Conservation (phyloP, 2,888 invertebrate species). For the Eupithecia centaureata region DNA sequence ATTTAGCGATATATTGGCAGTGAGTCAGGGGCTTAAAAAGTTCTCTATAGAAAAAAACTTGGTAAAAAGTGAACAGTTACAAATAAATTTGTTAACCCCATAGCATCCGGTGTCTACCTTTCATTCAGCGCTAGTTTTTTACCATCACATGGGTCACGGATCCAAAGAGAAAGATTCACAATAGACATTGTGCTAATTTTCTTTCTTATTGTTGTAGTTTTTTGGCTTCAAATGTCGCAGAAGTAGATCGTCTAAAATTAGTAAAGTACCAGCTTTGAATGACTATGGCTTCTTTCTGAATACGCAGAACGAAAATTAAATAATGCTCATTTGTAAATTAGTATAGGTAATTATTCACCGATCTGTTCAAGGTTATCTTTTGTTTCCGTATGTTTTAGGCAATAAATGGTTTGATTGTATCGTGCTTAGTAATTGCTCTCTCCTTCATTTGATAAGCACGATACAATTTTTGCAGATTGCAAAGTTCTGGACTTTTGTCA, state of each 20-base stretch:
- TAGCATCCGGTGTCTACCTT: constrained; percentile 47
- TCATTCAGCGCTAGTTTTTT: constrained; percentile 59
- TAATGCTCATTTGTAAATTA: not conserved
- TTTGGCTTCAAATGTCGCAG: constrained; percentile 19
- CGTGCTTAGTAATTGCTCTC: too few relatives aligned
- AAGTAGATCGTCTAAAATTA: constrained; percentile 13
- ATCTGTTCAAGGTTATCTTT: not conserved
- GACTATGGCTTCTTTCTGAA: constrained; percentile 10
- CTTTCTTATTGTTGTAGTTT: constrained; percentile 40
- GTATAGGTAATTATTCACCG: too few relatives aligned
- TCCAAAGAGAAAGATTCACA: constrained; percentile 42
- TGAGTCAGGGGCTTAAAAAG: not conserved
- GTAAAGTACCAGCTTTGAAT: not conserved
- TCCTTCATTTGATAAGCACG: too few relatives aligned
- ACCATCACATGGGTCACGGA: constrained; percentile 40
- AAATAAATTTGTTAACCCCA: constrained; percentile 11
- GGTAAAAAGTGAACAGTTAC: not conserved
- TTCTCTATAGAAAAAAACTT: constrained; percentile 15
- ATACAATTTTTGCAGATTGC: too few relatives aligned
- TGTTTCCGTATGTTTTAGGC: not conserved
- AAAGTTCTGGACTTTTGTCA: too few relatives aligned
- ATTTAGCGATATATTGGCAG: not conserved
- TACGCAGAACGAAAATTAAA: not conserved
- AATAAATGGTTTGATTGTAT: not conserved
- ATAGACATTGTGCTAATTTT: constrained; percentile 46